Evolutionary conservation across 2,888 invertebrate genomes (phyloP).

Genomic region (Tipula lateralis): DNA sequence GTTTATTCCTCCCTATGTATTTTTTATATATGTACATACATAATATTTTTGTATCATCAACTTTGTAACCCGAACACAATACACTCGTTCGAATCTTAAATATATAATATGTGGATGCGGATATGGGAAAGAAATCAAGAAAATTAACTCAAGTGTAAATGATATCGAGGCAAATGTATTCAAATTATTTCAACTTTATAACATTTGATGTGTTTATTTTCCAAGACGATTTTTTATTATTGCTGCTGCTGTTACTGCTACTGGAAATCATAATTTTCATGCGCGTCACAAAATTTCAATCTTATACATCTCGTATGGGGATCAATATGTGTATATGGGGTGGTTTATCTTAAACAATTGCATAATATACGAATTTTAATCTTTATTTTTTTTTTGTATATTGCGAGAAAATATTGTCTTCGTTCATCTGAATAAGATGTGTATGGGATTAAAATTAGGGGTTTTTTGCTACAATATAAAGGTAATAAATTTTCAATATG

Average conservation of each 20-base stretch:
- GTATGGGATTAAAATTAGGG: neutral
- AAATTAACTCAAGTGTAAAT: slow-evolving; percentile 19
- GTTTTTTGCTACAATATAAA: neutral
- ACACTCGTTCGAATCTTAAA: neutral
- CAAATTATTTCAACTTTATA: slow-evolving; percentile 19
- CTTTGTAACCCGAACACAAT: neutral
- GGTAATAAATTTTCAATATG: neutral
- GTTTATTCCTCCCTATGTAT: neutral
- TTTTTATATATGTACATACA: neutral
- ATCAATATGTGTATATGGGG: neutral
- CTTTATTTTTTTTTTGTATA: neutral
- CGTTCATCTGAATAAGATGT: neutral
- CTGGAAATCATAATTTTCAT: neutral
- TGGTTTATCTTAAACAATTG: neutral
- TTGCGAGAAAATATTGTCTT: neutral
- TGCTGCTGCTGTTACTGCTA: neutral
- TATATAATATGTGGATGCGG: neutral
- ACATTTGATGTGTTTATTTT: slow-evolving; percentile 19
- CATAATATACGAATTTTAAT: neutral
- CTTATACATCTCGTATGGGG: neutral
- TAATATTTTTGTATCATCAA: slow-evolving; percentile 7
- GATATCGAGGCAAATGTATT: neutral
- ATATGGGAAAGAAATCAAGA: neutral
- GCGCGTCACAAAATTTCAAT: neutral
- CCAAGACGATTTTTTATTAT: neutral